These are phyloP conservation scores for Dipodomys spectabilis DNA, from an alignment of 2,113 vertebrate species.

Conservation along the genomic window DNA sequence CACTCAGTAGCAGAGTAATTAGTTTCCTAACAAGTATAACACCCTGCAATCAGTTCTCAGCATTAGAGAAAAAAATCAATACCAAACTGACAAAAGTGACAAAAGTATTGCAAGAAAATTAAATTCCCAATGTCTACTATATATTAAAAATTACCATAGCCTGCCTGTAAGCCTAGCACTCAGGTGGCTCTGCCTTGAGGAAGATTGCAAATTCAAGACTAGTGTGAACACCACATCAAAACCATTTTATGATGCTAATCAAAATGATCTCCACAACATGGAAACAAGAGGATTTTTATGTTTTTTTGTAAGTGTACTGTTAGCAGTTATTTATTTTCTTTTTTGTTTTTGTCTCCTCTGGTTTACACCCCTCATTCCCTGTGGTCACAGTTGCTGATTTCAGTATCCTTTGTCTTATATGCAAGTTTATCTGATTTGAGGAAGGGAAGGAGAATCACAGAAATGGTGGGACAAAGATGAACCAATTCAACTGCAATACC, in stretches of 20 bases:
- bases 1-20: neutral
- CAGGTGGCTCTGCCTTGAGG: neutral
- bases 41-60: neutral
- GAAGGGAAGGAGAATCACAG: too few species aligned
- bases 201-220: neutral
- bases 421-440: too few species aligned
- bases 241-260: neutral
- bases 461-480: too few species aligned
- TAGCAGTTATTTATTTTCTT: too few species aligned
- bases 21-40: neutral
- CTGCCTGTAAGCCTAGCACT: neutral
- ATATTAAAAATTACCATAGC: neutral
- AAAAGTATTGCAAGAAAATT: slow-evolving; percentile 39
- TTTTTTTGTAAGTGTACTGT: too few species aligned
- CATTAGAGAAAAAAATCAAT: neutral
- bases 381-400: too few species aligned
- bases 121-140: neutral
- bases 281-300: too few species aligned
- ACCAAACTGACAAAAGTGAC: neutral
- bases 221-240: neutral
- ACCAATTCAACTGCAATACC: too few species aligned
- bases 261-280: too few species aligned
- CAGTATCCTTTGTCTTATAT: too few species aligned
- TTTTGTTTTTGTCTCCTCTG: too few species aligned
- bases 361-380: too few species aligned